Evolutionary conservation across 30 jellyfish, hydroid and myxozoan genomes (phyloP), one percentile per base, ranked within the genome.

Genomic region (Nemopilema nomurai): DNA sequence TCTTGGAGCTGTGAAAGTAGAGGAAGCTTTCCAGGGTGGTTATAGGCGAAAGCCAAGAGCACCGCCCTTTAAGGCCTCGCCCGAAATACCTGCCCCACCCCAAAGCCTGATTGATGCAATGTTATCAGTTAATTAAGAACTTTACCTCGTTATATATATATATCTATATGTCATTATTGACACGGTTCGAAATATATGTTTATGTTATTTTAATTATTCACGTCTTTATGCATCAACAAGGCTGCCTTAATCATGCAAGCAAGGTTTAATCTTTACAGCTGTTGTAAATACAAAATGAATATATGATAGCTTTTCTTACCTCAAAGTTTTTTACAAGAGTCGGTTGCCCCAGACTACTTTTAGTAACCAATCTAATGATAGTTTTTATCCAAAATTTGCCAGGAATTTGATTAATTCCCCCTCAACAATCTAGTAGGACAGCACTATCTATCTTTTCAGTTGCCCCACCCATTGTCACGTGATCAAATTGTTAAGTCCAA

Each of bases 151-250:
- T 41, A 41, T 41, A 41, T 41, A 41, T 41, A 41, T 13, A 13
- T 41, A 41, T 41, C 6, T 41, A 41, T 41, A 41, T 13, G 57
- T 41, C 57, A 41, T 41, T 41, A 41, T 41, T 41, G 57, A 41
- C 57, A 41, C 13, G 57, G 57, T 41, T 41, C 57, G 57, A 41
- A 41, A 41, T 41, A 41, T 41, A 41, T 41, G 57, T 41, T 41
- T 41, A 41, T 13, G 57, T 41, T 41, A 41, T 41, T 41, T 13
- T 41, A 3, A 41, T 41, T 41, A 41, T 41, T 41, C 57, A 41
- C 57, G 57, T 23, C 76, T 30, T 71, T 28, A 71, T 71, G 81
- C 26, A 71, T 71, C 81, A 28, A 71, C 26, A 71, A 71, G 81
- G 81, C 49, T 53, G 49, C 78, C 28, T 51, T 23, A 24, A 68